Conservation (phyloP, 2,113 vertebrate genomes). For the Coryphaenoides rupestris region DNA sequence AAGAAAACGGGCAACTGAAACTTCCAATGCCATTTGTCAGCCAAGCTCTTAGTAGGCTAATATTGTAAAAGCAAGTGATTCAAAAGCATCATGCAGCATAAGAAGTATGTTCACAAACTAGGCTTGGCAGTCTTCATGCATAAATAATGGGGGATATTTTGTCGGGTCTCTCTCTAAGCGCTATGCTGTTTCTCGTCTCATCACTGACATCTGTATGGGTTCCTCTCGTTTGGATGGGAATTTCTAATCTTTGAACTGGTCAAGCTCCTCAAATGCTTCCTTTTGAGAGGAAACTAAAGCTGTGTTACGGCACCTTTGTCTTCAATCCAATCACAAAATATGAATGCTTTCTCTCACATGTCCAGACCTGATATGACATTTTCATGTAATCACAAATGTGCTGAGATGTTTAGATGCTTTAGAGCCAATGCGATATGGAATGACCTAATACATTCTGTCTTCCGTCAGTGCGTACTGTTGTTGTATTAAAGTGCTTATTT, state of each 20-base stretch:
- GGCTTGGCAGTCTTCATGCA: slow-evolving; percentile 88
- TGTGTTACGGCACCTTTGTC: neutral
- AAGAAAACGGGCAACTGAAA: slow-evolving; percentile 63
- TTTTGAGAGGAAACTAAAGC: neutral
- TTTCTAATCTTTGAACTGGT: slow-evolving; percentile 12
- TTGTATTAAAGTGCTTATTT: slow-evolving; percentile 17
- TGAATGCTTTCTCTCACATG: slow-evolving; percentile 10
- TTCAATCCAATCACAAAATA: slow-evolving; percentile 19
- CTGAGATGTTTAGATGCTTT: slow-evolving; percentile 19
- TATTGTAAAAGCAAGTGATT: slow-evolving; percentile 76
- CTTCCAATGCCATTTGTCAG: slow-evolving; percentile 72
- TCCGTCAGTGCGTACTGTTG: slow-evolving; percentile 9
- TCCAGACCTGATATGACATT: neutral
- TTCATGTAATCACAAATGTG: slow-evolving; percentile 18
- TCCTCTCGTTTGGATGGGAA: slow-evolving; percentile 28
- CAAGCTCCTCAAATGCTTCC: neutral
- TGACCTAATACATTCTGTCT: slow-evolving; percentile 11
- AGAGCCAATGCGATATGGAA: slow-evolving; percentile 6
- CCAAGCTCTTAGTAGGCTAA: slow-evolving; percentile 70
- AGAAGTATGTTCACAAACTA: slow-evolving; percentile 76
- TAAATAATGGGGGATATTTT: slow-evolving; percentile 54
- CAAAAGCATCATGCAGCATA: slow-evolving; percentile 82
- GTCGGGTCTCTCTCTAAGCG: slow-evolving; percentile 59
- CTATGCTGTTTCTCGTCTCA: slow-evolving; percentile 45
- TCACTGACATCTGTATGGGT: slow-evolving; percentile 13